phyloP scores from a whole-genome alignment of 2,113 vertebrate genomes.

The Polypterus bichir region DNA sequence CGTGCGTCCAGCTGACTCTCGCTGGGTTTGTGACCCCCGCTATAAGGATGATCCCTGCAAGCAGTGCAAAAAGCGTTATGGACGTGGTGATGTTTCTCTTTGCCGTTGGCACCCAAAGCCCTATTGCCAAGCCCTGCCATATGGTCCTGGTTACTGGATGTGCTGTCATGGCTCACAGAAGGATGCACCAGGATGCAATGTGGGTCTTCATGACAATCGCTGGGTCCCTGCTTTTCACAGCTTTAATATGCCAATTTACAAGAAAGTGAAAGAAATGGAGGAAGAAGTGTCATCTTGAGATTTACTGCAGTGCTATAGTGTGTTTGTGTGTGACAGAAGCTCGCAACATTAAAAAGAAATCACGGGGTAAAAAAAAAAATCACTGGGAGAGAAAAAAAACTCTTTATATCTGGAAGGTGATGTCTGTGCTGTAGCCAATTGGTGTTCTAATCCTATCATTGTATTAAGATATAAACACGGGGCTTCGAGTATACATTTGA shows the following conservation, averaged over 20 bases:
- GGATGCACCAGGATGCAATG: conserved; percentile 74
- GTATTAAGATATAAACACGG: too few relatives aligned
- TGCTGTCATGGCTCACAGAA: conserved; percentile 75
- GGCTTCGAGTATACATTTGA: too few relatives aligned
- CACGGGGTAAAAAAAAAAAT: too few relatives aligned
- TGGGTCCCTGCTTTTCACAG: conserved; percentile 86
- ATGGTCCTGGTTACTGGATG: conserved; percentile 93
- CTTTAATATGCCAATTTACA: conserved; percentile 70
- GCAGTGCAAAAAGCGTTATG: conserved; percentile 81
- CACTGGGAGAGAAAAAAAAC: too few relatives aligned
- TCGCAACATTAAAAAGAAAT: background rate
- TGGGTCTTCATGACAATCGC: conserved; percentile 92
- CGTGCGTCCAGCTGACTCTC: conserved; percentile 77
- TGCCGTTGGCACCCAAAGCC: conserved; percentile 95
- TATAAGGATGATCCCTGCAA: conserved; percentile 93
- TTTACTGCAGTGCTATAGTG: background rate
- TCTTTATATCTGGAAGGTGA: too few relatives aligned
- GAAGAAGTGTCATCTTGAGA: conserved; percentile 47
- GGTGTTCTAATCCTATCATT: too few relatives aligned
- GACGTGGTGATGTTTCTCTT: conserved; percentile 76
- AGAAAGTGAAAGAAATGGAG: conserved; percentile 48
- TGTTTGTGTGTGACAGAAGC: conserved; percentile 16
- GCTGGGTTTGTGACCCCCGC: conserved; percentile 86
- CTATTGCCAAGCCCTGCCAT: conserved; percentile 84
- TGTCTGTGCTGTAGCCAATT: too few relatives aligned